A percentile compares a stretch with the other conserved stretches of the same genome.
phyloP scores from a whole-genome alignment of 53 echinoderm and acorn worm species.

The Antedon mediterranea region DNA sequence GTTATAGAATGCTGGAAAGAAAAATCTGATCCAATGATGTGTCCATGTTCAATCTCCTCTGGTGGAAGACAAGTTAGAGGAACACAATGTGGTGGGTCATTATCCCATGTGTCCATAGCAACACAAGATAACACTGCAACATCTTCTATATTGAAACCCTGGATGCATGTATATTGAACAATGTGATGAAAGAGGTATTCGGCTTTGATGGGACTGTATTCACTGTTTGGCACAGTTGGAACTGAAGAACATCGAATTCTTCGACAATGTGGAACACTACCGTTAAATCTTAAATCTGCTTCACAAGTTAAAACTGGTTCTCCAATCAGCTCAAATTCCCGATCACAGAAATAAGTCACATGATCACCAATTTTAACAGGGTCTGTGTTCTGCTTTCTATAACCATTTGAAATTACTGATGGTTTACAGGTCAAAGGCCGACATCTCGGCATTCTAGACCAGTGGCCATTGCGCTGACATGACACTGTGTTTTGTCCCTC shows the following conservation, averaged over 20 bases:
- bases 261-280: not conserved
- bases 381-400: conserved; percentile 3
- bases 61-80: not conserved
- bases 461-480: conserved; percentile 20
- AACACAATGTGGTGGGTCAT: not conserved
- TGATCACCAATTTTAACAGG: conserved; percentile 9
- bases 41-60: conserved; percentile 3
- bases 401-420: conserved; percentile 26
- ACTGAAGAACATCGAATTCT: not conserved
- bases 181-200: not conserved
- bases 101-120: not conserved
- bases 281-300: not conserved
- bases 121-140: not conserved
- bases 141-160: not conserved
- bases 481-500: conserved; percentile 9
- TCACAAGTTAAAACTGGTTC: conserved; percentile 15
- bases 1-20: conserved; percentile 1
- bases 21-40: conserved; percentile 2
- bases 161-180: not conserved
- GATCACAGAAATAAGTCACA: conserved; percentile 42
- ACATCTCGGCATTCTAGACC: conserved; percentile 25
- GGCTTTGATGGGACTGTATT: not conserved
- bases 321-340: conserved; percentile 36
- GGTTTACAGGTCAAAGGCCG: conserved; percentile 7
- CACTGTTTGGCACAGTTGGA: not conserved